phyloP scores from a whole-genome alignment of 1,140 invertebrate genomes.

The Hyphantria cunea region DNA sequence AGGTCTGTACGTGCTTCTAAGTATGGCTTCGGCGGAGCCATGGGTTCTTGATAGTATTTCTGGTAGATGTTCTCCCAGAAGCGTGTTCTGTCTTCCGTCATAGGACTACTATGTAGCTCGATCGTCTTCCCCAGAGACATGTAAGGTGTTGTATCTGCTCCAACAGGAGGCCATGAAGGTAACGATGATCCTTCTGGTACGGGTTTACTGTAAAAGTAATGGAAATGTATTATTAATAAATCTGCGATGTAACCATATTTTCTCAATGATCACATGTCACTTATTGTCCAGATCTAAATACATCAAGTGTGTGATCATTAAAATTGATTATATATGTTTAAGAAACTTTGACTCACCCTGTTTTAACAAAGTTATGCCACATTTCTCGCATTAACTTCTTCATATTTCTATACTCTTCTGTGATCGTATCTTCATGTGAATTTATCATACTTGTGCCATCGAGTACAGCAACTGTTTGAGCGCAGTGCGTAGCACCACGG shows the following conservation, averaged over 20 bases:
- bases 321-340: too few relatives aligned
- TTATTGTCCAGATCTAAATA: too few relatives aligned
- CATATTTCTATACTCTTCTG: conserved; percentile 1
- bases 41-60: conserved; percentile 25
- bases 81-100: too few relatives aligned
- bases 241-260: too few relatives aligned
- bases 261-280: too few relatives aligned
- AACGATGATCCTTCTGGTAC: conserved; percentile 34
- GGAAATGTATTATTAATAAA: too few relatives aligned
- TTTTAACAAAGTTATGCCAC: too few relatives aligned
- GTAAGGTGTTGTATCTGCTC: conserved; percentile 33
- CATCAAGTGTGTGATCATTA: too few relatives aligned
- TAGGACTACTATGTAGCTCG: conserved; percentile 37
- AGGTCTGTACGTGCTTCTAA: conserved; percentile 10
- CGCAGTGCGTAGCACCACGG: too few relatives aligned
- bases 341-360: too few relatives aligned
- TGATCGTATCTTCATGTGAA: not conserved
- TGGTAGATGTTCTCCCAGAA: too few relatives aligned
- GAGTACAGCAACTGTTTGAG: conserved; percentile 7
- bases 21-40: conserved; percentile 21
- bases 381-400: not conserved
- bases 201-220: conserved; percentile 53
- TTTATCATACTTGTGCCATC: conserved; percentile 1
- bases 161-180: conserved; percentile 41
- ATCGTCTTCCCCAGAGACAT: conserved; percentile 39